A percentile compares a stretch with the other conserved stretches of the same genome.
These are phyloP conservation scores for Dichetophora obliterata DNA, from an alignment of 2,888 invertebrate species.

Conservation along the genomic window DNA sequence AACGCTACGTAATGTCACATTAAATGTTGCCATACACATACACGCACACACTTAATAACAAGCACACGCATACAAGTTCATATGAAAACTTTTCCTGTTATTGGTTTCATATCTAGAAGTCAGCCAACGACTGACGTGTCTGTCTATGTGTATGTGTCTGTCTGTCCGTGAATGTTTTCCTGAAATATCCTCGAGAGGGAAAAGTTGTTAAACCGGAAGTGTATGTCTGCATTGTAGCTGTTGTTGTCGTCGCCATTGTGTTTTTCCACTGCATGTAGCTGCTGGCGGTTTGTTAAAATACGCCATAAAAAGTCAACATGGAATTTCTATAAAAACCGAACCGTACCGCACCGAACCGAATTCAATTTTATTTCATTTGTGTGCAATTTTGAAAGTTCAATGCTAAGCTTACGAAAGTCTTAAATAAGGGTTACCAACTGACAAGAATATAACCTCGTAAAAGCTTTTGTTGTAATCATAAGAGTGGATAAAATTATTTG, in stretches of 20 bases:
- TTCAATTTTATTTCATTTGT: neutral
- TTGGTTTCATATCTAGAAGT: slow-evolving; percentile 14
- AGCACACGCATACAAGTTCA: slow-evolving; percentile 17
- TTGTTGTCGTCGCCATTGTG: slow-evolving; percentile 1
- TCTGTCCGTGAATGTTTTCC: neutral
- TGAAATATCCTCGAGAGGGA: neutral
- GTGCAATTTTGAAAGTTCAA: neutral
- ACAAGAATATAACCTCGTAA: too few relatives aligned
- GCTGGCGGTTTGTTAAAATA: too few relatives aligned
- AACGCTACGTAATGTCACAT: neutral
- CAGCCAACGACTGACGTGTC: neutral
- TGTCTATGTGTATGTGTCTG: neutral
- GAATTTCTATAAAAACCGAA: neutral
- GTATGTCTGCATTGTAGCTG: slow-evolving; percentile 18
- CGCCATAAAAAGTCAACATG: too few relatives aligned
- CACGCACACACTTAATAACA: neutral
- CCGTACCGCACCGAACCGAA: neutral
- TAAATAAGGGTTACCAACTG: too few relatives aligned
- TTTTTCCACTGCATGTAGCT: too few relatives aligned
- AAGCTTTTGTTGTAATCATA: too few relatives aligned
- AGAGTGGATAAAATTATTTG: too few relatives aligned
- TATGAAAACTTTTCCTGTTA: slow-evolving; percentile 11
- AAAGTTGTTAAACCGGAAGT: slow-evolving; percentile 26
- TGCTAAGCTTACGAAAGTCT: too few relatives aligned
- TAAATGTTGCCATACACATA: neutral